Evolutionary conservation across 1,140 invertebrate species (phyloP), one percentile per base, ranked within the genome.

Genomic region (Probaryconus sp.): DNA sequence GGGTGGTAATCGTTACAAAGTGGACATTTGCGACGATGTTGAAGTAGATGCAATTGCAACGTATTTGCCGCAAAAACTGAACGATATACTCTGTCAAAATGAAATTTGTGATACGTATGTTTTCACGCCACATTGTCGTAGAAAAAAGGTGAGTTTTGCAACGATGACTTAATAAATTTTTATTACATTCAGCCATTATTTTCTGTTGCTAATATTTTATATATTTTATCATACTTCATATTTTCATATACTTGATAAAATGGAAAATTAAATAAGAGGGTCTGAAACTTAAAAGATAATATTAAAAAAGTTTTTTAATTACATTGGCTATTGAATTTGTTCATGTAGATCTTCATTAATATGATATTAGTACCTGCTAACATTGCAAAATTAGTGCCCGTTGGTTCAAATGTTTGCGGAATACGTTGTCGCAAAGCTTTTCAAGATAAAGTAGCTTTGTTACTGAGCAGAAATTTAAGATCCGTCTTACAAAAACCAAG

Each of bases 381-480:
- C 40, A 72, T 73, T 4, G 61, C 74, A 4, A 80, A 80, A 51
- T 16, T 82, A 21, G 71, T 81, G 21, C 77, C 79, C 7, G 10
- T 78, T 64, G 76, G 76, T 70, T 43, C 64, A 26, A 77, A 75
- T 35, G 68, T 70, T 1, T 83, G 81, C 56, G 82, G 81, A 3
- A 58, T 84, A 13, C 64, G 75, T 1, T 84, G 83, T 35, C 79
- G 78, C 3, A 81, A 81, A 77, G 80, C 81, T 2, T 56, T 83
- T 40, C 83, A 84, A 18, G 80, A 84, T 31, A 83, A 83, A 78
- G 53, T 83, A 28, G 60, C 79, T 4, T 18, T 81, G 43, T 17
- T 82, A 18, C 40, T 84, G 4, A 82, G 75, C 26, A 70, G 55
- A 55, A 84, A 84, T 63, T 65, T 84, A 28, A 61, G 68, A 50